Base-by-base conservation (phyloP, 2,797 vertebrate genomes). In the Phalloptychus januarius region DNA sequence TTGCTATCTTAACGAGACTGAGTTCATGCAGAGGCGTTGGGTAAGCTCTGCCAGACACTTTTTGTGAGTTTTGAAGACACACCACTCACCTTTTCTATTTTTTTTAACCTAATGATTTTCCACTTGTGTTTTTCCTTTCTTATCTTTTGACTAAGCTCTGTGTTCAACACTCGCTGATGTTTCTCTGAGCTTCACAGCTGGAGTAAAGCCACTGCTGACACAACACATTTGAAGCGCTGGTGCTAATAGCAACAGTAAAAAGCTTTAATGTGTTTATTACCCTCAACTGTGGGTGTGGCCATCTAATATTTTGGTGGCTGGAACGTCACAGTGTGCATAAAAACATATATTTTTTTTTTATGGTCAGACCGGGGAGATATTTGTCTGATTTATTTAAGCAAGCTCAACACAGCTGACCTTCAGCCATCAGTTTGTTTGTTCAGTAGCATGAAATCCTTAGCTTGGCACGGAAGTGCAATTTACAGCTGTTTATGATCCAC, bases 401-500 rank as follows among this genome's bases (percentile, higher is more conserved):
- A 65, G 81, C 50, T 71, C 58, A 40, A 52, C 13, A 58, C 40
- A 36, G 58, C 23, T 8, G 3, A 75, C 36, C 46, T 48, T 23
- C 40, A 38, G 4, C 40, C 69, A 50, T 52, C 28, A 4, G 15
- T 58, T 45, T 88, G 76, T 86, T 77, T 84, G 65, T 42, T 75
- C 67, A 79, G 79, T 65, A 18, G 44, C 23, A 40, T 23, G 70
- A 56, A 82, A 78, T 71, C 67, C 31, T 69, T 31, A 18, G 44
- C 28, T 61, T 78, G 28, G n/a, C 45, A 75, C 31, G 38, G 10
- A 23, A 1, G 2, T 71, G 36, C 75, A 65, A 76, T 82, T 87
- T 82, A 79, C 65, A 79, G 50, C 75, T 80, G 72, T 74, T 77
- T 45, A 67, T 71, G 46, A 61, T 77, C 40, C 5, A 45, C 61